Conservation (phyloP, 2,113 vertebrate species). For the Neofelis nebulosa region DNA sequence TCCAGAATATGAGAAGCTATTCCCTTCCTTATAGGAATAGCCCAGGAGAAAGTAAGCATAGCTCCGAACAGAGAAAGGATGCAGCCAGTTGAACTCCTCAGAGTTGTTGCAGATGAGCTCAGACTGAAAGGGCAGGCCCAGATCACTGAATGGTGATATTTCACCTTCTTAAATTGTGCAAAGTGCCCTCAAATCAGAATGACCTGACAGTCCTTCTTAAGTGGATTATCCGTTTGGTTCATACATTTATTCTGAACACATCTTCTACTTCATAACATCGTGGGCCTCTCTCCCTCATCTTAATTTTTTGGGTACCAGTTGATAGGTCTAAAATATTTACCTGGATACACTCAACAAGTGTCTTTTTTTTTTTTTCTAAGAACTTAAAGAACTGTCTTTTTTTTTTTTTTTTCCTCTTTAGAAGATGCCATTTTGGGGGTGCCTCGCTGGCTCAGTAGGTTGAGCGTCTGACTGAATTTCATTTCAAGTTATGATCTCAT, state of each 20-base stretch:
- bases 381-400: background rate
- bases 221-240: background rate
- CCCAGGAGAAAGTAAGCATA: background rate
- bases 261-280: background rate
- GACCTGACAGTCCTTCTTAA: background rate
- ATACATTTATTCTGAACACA: background rate
- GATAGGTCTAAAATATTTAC: background rate
- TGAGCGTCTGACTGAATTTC: no score
- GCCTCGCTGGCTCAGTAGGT: no score
- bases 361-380: background rate
- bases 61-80: background rate
- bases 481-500: no score
- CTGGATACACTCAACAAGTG: background rate
- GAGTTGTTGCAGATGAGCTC: background rate
- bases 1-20: background rate
- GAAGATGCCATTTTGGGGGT: background rate
- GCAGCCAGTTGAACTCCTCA: background rate
- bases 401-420: rapidly evolving
- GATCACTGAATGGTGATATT: background rate
- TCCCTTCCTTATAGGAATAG: background rate
- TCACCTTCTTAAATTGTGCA: background rate
- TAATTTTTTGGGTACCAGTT: background rate
- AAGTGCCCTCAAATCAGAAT: background rate
- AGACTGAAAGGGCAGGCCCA: background rate
- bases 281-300: background rate